These are phyloP conservation scores for Ridgeia piscesae DNA, from an alignment of 1,140 invertebrate species.

Conservation along the genomic window DNA sequence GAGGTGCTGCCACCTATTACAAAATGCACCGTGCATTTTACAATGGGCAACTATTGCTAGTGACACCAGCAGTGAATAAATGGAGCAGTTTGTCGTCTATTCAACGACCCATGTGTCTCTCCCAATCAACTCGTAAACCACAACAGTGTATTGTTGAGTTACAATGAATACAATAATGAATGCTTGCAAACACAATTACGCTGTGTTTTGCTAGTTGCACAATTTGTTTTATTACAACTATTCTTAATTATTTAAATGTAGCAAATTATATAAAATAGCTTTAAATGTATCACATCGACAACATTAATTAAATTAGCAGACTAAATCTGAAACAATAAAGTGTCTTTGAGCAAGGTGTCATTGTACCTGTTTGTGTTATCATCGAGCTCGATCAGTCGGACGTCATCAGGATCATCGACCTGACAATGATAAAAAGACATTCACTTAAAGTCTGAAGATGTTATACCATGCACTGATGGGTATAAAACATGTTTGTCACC, in stretches of 20 bases:
- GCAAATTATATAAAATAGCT: background rate
- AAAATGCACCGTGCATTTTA: too few species aligned
- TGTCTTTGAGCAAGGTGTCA: constrained; percentile 8
- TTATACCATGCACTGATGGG: too few species aligned
- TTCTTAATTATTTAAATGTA: background rate
- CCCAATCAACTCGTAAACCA: too few species aligned
- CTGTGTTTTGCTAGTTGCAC: background rate
- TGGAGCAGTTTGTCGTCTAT: too few species aligned
- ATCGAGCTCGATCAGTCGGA: constrained; percentile 74
- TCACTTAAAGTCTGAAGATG: background rate
- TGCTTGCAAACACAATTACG: constrained; percentile 15
- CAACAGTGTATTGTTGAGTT: too few species aligned
- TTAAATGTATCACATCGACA: background rate
- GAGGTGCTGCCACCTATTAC: too few species aligned
- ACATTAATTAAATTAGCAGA: background rate
- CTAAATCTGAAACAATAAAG: too few species aligned
- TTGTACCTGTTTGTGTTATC: constrained; percentile 65
- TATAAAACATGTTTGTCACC: too few species aligned
- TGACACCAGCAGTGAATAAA: too few species aligned
- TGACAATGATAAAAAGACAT: constrained; percentile 36
- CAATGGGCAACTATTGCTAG: too few species aligned
- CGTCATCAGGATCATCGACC: constrained; percentile 61
- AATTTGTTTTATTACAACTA: background rate
- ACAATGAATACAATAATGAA: background rate
- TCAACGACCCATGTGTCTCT: too few species aligned